Evolutionary conservation across 2,888 invertebrate genomes (phyloP), one percentile per base, ranked within the genome.

Genomic region (Gonocerus acuteangulatus): DNA sequence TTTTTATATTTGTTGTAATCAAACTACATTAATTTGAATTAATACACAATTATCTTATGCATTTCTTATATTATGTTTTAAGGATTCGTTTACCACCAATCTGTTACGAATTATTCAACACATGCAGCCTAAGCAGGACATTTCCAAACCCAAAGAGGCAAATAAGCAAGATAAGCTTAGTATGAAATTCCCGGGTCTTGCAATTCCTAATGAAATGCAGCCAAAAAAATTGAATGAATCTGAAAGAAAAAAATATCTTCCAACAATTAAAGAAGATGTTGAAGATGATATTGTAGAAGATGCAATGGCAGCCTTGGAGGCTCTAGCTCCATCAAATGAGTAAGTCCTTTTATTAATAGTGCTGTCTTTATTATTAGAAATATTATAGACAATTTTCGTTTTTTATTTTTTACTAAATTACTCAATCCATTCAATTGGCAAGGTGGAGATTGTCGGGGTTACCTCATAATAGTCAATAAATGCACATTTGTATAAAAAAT

Each of bases 1-100:
- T 19, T 48, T 48, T 19, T 48, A 48, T 11, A n/a, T 19, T 48
- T 19, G 18, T 48, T 9, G 6, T 9, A 19, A 13, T 9, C 19
- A 18, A 19, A 18, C 6, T 11, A 19, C 11, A 47, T 1, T 1
- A 22, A 11, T 47, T 22, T n/a, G 6, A 47, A 7, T 48, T 18
- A 23, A 2, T 32, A 34, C 34, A 34, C n/a, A n/a, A n/a, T n/a
- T n/a, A n/a, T n/a, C n/a, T n/a, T n/a, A n/a, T 3, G 9, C 7
- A 27, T 23, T 15, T 51, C 32, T 51, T 15, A 54, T 36, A 13
- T 54, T 61, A 60, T 54, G 51, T 66, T 68, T 70, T 13, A 71
- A 83, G 79, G 97, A 99, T 72, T 96, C 97, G 0, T 88, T 99
- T 69, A 85, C 91, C 68, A 86, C 90, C 1, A 99, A 95, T 74